Base-by-base conservation (phyloP, 2,797 vertebrate species). In the Diplodus puntazzo region DNA sequence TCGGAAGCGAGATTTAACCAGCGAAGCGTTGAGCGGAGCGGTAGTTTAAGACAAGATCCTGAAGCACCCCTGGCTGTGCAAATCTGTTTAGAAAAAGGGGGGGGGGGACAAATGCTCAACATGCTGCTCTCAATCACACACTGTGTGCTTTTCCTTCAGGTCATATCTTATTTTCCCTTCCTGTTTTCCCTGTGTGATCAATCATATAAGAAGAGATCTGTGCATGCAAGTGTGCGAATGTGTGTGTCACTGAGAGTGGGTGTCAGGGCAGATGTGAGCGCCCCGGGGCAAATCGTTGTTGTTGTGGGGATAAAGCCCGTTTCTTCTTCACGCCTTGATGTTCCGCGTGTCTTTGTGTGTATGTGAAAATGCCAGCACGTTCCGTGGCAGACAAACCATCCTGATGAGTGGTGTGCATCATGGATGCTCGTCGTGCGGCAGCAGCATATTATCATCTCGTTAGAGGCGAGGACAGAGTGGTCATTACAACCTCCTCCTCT, bases 371-470 rank as follows among this genome's bases (percentile, higher is more conserved):
- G 14, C 53, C 55, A 79, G 81, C 1, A 39, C 3, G 7, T 57
- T 34, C 54, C 20, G 9, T 81, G 77, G 81, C 75, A 80, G 77
- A 79, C 77, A 45, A 87, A 74, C 69, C 72, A 63, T 80, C 73
- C 42, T 25, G 73, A 53, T 65, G 89, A 90, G 87, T 58, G 81
- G 78, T 86, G 73, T 78, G 87, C 87, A 77, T 85, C 75, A 75
- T 72, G 81, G 84, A 82, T 77, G 80, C 88, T 91, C 72, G 67
- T 76, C 86, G 84, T 87, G 88, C 75, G 69, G 74, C 87, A 77
- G 84, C 84, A 83, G 84, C 80, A 81, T 90, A 90, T 95, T 91
- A 92, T 91, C 90, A 90, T 89, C 92, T 95, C 13, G 87, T 94
- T 95, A 93, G 86, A 88, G 79, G 82, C 55, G 72, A 86, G 80